Evolutionary conservation across 2,113 vertebrate species (phyloP), one percentile per base, ranked within the genome.

Genomic region (Marmota flaviventris): DNA sequence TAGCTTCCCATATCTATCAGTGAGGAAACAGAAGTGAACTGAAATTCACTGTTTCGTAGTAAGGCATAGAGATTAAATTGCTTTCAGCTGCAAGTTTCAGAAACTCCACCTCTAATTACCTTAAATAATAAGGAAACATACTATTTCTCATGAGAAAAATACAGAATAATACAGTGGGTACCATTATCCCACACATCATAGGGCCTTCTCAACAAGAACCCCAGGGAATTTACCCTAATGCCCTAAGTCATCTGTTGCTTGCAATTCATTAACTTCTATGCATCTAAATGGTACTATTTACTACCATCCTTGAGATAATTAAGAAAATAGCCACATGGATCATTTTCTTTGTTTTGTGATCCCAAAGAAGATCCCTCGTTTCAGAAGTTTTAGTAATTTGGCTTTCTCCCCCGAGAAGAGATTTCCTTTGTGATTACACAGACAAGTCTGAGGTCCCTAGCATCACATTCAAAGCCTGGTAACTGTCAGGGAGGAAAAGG

Each of bases 111-210:
- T 95, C 73, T 90, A 94, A 77, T 90, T 65, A 82, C 83, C 67
- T 90, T 87, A 94, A 97, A 96, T 84, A 96, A 82, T 88, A 94
- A 91, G 82, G 39, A 97, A 96, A 51, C 83, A 25, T 82, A 25
- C 63, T 93, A 27, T 97, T 92, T 89, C 93, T 96, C 75, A 86
- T 63, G 53, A 89, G 69, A 94, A 91, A 77, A 76, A 72, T 78
- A 24, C 34, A 89, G 70, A 92, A 58, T 76, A 94, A 96, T 67
- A n/a, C 58, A 93, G n/a, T 92, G 56, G 27, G 37, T 73, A 63
- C 39, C 32, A 90, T 95, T 84, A 67, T 87, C 51, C 83, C 42
- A 69, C 34, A 92, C 73, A 69, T 73, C n/a, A 37, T 5, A 37
- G 25, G 67, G 22, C 10, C 45, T 94, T 91, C 72, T 94, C 53